Evolutionary conservation across 1,140 invertebrate species (phyloP).

Genomic region (Rhopalosiphum padi): DNA sequence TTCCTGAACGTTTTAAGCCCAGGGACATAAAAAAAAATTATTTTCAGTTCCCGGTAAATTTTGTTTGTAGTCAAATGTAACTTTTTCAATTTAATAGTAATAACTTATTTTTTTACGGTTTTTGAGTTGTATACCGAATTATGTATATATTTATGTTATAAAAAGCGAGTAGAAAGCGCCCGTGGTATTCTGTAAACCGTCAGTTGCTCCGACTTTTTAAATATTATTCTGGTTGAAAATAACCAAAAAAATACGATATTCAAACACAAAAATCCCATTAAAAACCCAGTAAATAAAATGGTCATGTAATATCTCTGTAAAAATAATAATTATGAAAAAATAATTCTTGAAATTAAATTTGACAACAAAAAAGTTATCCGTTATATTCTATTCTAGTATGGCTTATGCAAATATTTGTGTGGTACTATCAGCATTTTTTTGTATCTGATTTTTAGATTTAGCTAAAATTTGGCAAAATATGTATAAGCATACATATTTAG

Average conservation of each 20-base stretch:
- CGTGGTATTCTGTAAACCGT: not conserved
- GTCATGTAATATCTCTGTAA: not conserved
- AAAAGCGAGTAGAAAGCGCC: not conserved
- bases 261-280: not conserved
- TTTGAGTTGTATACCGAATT: not conserved
- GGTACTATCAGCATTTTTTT: not conserved
- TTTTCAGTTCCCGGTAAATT: not conserved
- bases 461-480: not conserved
- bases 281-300: not conserved
- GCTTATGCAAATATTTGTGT: not conserved
- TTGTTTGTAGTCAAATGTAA: constrained; percentile 37
- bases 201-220: not conserved
- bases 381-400: not conserved
- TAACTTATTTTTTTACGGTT: not conserved
- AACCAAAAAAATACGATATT: not conserved
- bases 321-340: not conserved
- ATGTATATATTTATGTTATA: not conserved
- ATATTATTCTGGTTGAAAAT: not conserved
- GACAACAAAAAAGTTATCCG: not conserved
- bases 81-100: constrained; percentile 40
- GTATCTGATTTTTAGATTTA: not conserved
- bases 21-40: not conserved
- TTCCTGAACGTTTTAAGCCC: not conserved
- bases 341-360: not conserved
- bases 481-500: not conserved